Evolutionary conservation across 53 echinoderm and acorn worm species (phyloP), one percentile per base, ranked within the genome.

Genomic region (Paracentrotus lividus): DNA sequence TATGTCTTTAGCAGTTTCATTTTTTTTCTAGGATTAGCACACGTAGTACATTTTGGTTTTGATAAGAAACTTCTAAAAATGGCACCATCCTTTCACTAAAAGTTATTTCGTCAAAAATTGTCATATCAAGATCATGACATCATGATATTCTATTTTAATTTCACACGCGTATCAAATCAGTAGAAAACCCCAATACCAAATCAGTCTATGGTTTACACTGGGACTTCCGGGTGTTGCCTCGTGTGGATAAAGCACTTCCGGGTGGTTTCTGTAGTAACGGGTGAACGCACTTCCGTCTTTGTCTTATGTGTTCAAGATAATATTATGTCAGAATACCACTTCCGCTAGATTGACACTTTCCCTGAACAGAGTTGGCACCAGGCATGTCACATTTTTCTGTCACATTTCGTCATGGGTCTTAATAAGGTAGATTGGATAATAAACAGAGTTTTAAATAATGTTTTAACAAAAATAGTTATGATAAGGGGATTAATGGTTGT

Each of bases 271-370:
- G 23, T 55, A 36, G 86, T 86, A 86, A 86, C 32, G 38, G 34
- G 29, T 34, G 55, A 53, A 86, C 86, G 86, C 86, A 34, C 34
- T 86, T 86, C 86, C 86, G 53, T 34, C 34, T 9, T 86, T 86
- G 27, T 34, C 86, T 10, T 85, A 86, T 34, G 52, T 36, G 32
- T 86, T n/a, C 31, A 55, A 86, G 34, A 86, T 53, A n/a, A n/a
- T n/a, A n/a, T n/a, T n/a, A 86, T 86, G 86, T 86, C 86, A 86
- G 33, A 53, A 86, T 34, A 54, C 56, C 86, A 56, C 86, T 86
- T 86, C 86, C 86, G 54, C 55, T 12, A 86, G 53, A 86, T 56
- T 56, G 86, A 55, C 86, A 81, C 47, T 81, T 81, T 81, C 81
- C 45, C 26, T 81, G 81, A 81, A 81, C 47, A 81, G 47, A 44